Base-by-base conservation (phyloP, 2,113 vertebrate genomes). In the Passer montanus region DNA sequence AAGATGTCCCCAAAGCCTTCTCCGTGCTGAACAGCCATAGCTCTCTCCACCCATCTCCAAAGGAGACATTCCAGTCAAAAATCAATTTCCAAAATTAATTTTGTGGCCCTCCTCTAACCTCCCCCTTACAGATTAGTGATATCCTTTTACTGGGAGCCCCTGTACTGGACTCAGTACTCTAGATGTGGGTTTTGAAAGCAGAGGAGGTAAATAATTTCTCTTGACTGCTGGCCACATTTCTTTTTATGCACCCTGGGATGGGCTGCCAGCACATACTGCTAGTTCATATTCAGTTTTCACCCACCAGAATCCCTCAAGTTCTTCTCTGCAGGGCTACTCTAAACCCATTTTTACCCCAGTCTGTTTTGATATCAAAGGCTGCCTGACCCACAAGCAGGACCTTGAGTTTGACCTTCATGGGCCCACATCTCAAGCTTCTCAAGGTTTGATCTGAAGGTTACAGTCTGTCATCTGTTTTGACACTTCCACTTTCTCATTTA, bases 1-100 rank as follows among this genome's bases (percentile, higher is more conserved):
- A 21, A 63, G 6, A 6, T 55, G 0, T 59, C 7, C 44, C 14
- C 0, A 1, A 13, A 55, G 28, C 31, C 23, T 55, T 27, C 19
- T 68, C 11, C 1, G 0, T 31, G 18, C 15, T 78, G 30, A 85
- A 35, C 21, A 66, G 2, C 13, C 4, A 6, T 23, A 84, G 3
- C 20, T 79, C 9, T 50, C 31, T 41, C 39, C 4, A 0, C 26
- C 11, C n/a, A 4, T 50, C 49, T 33, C 64, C 37, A 18, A 1
- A 90, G 4, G 16, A 64, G 15, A 31, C 7, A 4, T 68, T 63
- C 58, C 49, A 63, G 5, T 11, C 5, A 24, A 58, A 23, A 58
- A 58, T 35, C 22, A 35, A n/a, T n/a, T 58, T 58, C 33, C 56
- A n/a, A 23, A 58, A 30, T 30, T 10, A 58, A n/a, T 30, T 73